Base-by-base conservation (phyloP, 2,113 vertebrate species). In the Vireo altiloquus region DNA sequence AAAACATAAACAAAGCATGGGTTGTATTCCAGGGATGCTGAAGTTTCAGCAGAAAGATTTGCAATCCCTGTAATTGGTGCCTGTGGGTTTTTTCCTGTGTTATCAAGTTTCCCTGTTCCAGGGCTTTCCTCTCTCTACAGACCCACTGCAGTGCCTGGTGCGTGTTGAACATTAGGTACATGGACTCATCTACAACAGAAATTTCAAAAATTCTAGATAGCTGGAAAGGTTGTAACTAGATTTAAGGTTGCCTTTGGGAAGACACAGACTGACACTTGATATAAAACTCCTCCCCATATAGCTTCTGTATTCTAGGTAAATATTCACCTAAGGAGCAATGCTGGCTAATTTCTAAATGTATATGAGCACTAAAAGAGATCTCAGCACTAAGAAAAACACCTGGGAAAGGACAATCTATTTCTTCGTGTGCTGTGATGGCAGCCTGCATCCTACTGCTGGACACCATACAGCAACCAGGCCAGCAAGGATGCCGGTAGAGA, bases 141-240 rank as follows among this genome's bases (percentile, higher is more conserved):
- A 59, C 33, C 9, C 60, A 25, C 28, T 68, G 33, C 46, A 50
- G 76, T 53, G 46, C 57, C 69, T 70, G 8, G 6, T 35, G 24
- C 3, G 0, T 39, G 42, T 28, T 47, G 37, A 52, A 61, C 1
- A 1, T 77, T 47, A 44, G 13, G 35, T 22, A 23, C 10, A 30
- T 2, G 2, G 69, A 42, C 42, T 63, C 54, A 31, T 44, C 59
- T 20, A 33, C 39, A 44, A 19, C 2, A 77, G 39, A 72, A 82
- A 72, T 44, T 42, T n/a, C 40, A 50, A 2, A 65, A 39, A 47
- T 31, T 59, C n/a, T 72, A 22, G 15, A 39, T 13, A 53, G 22
- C n/a, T 77, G 39, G 42, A 91, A 66, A 82, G 6, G 9, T 22
- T 35, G 31, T 20, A 35, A 19, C n/a, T 66, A 39, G 22, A 50